A percentile compares a stretch with the other conserved stretches of the same genome.
These are phyloP conservation scores for Ibidorhyncha struthersii DNA, from an alignment of 2,113 vertebrate genomes.

Conservation along the genomic window DNA sequence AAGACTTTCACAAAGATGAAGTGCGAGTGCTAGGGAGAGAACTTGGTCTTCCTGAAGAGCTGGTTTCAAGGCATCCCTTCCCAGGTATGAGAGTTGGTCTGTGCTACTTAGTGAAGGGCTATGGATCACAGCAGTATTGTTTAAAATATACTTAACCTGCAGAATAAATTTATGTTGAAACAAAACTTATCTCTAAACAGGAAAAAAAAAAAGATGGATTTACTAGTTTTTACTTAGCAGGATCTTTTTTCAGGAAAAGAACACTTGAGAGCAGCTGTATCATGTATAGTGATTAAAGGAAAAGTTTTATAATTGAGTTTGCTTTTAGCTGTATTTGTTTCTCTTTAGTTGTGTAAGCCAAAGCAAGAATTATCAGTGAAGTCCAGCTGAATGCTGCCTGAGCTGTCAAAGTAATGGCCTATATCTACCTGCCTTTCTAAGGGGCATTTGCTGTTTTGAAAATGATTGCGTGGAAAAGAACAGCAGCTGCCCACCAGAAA, in stretches of 20 bases:
- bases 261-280: not conserved
- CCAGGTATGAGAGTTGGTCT: slow-evolving; percentile 77
- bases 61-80: slow-evolving; percentile 95
- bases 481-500: not conserved
- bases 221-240: not conserved
- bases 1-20: slow-evolving; percentile 99
- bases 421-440: not conserved
- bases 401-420: not conserved
- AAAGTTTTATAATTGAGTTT: not conserved
- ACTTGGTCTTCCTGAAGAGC: slow-evolving; percentile 94
- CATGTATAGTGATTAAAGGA: accelerated
- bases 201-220: not conserved
- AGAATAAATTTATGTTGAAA: not conserved
- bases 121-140: too few relatives aligned
- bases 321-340: not conserved
- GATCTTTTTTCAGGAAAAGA: not conserved
- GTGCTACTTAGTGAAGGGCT: not conserved
- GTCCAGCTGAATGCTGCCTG: not conserved
- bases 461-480: not conserved
- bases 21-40: slow-evolving; percentile 93
- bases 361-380: not conserved
- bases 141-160: not conserved
- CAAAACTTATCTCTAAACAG: not conserved
- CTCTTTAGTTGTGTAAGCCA: not conserved
- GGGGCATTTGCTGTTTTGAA: not conserved